Base-by-base conservation (phyloP, 1,140 invertebrate species). In the Grapholita molesta region DNA sequence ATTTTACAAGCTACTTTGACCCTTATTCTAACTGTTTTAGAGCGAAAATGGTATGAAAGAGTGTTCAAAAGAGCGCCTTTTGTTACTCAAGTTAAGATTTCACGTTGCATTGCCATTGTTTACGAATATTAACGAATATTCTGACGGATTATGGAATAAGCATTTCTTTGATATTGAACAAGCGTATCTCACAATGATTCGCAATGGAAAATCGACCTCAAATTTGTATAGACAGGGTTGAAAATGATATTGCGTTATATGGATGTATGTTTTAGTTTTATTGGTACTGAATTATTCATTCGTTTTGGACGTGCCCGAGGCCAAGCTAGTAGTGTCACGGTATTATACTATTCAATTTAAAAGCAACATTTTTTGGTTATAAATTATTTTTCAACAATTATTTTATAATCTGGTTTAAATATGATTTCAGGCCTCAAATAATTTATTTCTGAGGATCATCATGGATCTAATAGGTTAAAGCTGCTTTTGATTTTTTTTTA, bases 51-150 rank as follows among this genome's bases (percentile, higher is more conserved):
- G 7, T 15, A 6, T 4, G n/a, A 6, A 21, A n/a, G 0, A 9
- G 15, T 48, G 8, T 7, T 21, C 8, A 18, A 48, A 21, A 48
- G 18, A 21, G 42, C 15, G 7, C n/a, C 42, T 48, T 48, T 18
- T 48, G 42, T 2, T 8, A 8, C 18, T 48, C 42, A 0, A 48
- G 42, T 21, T 3, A 30, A n/a, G 42, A 48, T 48, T 48, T 48
- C 42, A 21, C 42, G 42, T 48, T 21, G 42, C 42, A 48, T 7
- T 48, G 42, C 15, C 18, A 48, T 48, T 48, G 42, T 48, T 48
- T 48, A 48, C 42, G 42, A 48, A 42, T 42, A 42, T 42, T 42
- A 42, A 42, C 38, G 38, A 42, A 48, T 48, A 48, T 48, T 48
- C 42, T 48, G 42, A 48, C 18, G 42, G 42, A 48, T 48, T 48